phyloP scores from a whole-genome alignment of 2,797 vertebrate species.

The Thunnus albacares region DNA sequence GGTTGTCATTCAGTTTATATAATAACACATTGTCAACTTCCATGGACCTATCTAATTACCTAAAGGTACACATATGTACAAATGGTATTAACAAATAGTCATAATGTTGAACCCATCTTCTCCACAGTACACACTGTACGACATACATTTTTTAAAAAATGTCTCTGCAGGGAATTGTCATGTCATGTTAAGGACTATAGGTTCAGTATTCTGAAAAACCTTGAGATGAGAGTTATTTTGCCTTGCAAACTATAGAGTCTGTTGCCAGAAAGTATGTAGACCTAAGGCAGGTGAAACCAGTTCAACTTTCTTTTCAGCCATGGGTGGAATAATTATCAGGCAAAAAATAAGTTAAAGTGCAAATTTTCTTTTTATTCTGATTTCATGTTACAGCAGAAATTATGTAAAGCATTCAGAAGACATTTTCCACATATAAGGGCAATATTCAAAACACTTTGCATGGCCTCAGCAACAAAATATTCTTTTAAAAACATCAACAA shows the following conservation, averaged over 20 bases:
- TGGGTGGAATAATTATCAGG: conserved; percentile 39
- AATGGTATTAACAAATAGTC: neutral
- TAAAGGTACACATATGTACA: neutral
- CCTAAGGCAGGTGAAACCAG: neutral
- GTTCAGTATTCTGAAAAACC: too few relatives aligned
- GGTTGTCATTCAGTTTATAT: neutral
- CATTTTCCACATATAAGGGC: conserved; percentile 99
- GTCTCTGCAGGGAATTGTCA: neutral
- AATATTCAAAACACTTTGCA: conserved; percentile 99
- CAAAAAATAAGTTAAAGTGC: conserved; percentile 75
- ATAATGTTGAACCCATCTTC: too few relatives aligned
- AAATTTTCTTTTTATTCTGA: conserved; percentile 93
- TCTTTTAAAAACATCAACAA: conserved; percentile 97
- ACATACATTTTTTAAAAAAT: too few relatives aligned
- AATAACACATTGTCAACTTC: too few relatives aligned
- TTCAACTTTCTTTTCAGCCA: neutral
- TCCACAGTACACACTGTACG: too few relatives aligned
- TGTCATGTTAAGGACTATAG: neutral
- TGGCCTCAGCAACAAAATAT: conserved; percentile 99
- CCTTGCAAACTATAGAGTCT: neutral
- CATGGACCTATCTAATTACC: neutral
- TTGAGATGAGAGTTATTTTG: too few relatives aligned
- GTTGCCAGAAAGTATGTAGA: neutral
- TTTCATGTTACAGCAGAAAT: conserved; percentile 99
- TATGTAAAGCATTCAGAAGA: conserved; percentile 99